Evolutionary conservation across 2,113 vertebrate genomes (phyloP).

Genomic region (Himantopus leucocephalus): DNA sequence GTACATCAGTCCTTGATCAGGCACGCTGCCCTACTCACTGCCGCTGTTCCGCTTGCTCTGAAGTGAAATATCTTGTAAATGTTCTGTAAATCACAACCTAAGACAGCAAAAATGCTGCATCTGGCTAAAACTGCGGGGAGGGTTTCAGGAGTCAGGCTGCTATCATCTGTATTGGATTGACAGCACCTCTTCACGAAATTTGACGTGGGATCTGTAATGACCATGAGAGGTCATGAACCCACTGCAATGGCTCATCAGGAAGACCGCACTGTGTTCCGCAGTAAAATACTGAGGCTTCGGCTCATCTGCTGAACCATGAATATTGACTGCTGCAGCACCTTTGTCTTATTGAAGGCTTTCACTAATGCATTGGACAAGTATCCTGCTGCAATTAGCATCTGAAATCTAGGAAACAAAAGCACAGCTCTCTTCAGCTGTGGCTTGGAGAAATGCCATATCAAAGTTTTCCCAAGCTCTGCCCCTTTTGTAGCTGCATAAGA

Average conservation of each 20-base stretch:
- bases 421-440: background rate
- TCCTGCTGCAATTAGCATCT: background rate
- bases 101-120: background rate
- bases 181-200: background rate
- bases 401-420: conserved; percentile 42
- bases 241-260: background rate
- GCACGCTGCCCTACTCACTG: background rate
- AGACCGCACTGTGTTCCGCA: background rate
- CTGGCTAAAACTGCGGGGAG: background rate
- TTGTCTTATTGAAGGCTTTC: conserved; percentile 10
- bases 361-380: background rate
- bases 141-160: background rate
- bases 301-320: background rate
- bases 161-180: background rate
- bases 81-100: conserved; percentile 15
- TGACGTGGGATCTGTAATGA: background rate
- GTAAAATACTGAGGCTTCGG: background rate
- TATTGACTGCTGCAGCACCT: background rate
- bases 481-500: background rate
- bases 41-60: background rate
- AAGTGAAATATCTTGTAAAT: background rate
- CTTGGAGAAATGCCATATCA: background rate
- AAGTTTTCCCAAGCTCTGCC: conserved; percentile 14
- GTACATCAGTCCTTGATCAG: background rate
- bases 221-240: background rate